Evolutionary conservation across 2,113 vertebrate species (phyloP).

Genomic region (Neofelis nebulosa): DNA sequence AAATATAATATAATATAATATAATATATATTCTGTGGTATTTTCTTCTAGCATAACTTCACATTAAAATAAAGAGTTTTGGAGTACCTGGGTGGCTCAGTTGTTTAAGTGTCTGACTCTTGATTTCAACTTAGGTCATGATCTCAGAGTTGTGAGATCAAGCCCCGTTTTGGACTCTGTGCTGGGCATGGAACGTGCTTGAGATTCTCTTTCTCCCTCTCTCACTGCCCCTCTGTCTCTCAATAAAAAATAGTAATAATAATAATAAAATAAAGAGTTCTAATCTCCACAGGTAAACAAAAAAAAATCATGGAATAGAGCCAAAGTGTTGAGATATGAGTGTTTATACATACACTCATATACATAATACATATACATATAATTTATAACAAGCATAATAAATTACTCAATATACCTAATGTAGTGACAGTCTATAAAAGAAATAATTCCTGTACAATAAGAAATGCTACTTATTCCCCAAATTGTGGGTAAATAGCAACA

Average conservation of each 20-base stretch:
- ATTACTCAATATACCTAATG: neutral
- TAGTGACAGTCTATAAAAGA: neutral
- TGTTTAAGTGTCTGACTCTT: too few species aligned
- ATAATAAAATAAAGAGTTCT: neutral
- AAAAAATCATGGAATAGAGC: neutral
- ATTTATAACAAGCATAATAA: neutral
- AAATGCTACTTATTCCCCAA: conserved; percentile 12
- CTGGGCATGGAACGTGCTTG: too few species aligned
- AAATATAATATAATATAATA: neutral
- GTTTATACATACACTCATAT: neutral
- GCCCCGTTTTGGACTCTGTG: too few species aligned
- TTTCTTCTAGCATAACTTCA: neutral
- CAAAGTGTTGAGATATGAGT: neutral
- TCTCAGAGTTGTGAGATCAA: too few species aligned
- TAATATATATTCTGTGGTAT: neutral
- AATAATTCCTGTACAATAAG: neutral
- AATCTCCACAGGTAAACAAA: neutral
- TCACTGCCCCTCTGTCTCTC: too few species aligned
- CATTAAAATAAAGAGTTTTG: neutral
- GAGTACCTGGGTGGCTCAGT: too few species aligned
- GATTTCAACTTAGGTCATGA: too few species aligned
- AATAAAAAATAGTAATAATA: too few species aligned
- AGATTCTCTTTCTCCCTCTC: too few species aligned
- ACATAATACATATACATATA: neutral
- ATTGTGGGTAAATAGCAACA: conserved; percentile 57